Conservation (phyloP, 1,140 invertebrate species). For the Mylabris phalerata region DNA sequence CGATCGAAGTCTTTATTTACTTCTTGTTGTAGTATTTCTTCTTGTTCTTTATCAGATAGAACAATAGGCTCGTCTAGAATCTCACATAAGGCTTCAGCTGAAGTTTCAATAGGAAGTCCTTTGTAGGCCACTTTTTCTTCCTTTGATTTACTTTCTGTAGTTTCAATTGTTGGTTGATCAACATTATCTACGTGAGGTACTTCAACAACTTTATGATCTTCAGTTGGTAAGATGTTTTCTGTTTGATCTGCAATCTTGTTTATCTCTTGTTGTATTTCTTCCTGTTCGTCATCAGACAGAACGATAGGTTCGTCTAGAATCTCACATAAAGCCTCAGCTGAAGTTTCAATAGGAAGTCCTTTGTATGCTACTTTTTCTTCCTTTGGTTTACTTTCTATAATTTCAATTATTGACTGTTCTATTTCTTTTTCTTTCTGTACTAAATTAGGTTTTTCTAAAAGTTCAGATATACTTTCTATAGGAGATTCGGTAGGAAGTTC, state of each 20-base stretch:
- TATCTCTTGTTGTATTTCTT: slow-evolving; percentile 37
- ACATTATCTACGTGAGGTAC: slow-evolving; percentile 29
- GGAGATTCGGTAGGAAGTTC: too few relatives aligned
- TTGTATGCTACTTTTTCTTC: slow-evolving; percentile 33
- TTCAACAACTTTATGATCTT: background rate
- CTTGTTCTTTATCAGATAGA: slow-evolving; percentile 21
- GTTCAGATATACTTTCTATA: too few relatives aligned
- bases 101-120: slow-evolving; percentile 45
- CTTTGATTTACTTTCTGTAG: background rate
- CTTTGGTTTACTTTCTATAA: background rate
- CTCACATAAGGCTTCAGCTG: slow-evolving; percentile 42
- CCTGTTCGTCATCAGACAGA: slow-evolving; percentile 20
- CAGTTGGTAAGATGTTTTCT: background rate
- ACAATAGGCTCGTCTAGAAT: slow-evolving; percentile 47
- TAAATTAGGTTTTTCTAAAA: too few relatives aligned
- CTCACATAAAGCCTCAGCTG: slow-evolving; percentile 42
- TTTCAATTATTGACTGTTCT: too few relatives aligned
- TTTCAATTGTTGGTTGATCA: too few relatives aligned
- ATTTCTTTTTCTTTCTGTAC: too few relatives aligned
- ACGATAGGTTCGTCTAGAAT: slow-evolving; percentile 47
- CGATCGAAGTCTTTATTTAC: background rate
- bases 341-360: slow-evolving; percentile 45
- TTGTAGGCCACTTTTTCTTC: slow-evolving; percentile 33
- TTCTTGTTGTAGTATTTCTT: slow-evolving; percentile 36
- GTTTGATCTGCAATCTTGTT: background rate